Conservation (phyloP, 92 coral and sea anemone genomes). For the Blastomussa wellsi region DNA sequence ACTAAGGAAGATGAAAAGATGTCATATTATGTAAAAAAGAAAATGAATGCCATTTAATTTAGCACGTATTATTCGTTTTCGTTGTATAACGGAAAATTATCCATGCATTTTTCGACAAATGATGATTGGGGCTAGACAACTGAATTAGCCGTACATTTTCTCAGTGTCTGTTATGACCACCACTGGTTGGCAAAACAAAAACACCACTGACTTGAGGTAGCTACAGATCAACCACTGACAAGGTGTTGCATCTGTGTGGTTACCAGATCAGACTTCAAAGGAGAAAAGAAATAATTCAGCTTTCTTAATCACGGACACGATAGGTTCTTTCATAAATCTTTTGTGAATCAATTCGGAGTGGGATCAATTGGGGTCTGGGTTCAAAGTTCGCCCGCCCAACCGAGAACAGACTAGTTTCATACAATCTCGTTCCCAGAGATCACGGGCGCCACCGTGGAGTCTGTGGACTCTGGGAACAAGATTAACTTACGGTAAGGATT, state of each 20-base stretch:
- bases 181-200: background rate
- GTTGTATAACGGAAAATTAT: background rate
- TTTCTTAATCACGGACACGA: background rate
- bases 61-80: background rate
- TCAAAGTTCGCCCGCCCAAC: too few relatives aligned
- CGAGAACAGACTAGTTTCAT: too few relatives aligned
- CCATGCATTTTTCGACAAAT: background rate
- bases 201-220: background rate
- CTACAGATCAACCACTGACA: conserved; percentile 1
- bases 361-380: too few relatives aligned
- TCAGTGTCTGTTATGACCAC: background rate
- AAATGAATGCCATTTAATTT: background rate
- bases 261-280: background rate
- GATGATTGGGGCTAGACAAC: background rate
- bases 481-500: too few relatives aligned
- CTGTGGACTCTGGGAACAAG: too few relatives aligned
- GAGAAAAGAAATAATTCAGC: background rate
- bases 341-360: too few relatives aligned
- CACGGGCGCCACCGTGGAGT: too few relatives aligned
- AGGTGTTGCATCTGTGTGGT: background rate
- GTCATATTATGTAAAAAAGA: background rate
- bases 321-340: too few relatives aligned
- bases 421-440: too few relatives aligned
- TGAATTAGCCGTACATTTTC: background rate
- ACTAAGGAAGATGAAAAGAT: too few relatives aligned